Percentiles rank a stretch among this genome's conserved stretches.
Evolutionary conservation across 2,797 vertebrate species (phyloP).

Genomic region (Schizothorax lantsangensis): DNA sequence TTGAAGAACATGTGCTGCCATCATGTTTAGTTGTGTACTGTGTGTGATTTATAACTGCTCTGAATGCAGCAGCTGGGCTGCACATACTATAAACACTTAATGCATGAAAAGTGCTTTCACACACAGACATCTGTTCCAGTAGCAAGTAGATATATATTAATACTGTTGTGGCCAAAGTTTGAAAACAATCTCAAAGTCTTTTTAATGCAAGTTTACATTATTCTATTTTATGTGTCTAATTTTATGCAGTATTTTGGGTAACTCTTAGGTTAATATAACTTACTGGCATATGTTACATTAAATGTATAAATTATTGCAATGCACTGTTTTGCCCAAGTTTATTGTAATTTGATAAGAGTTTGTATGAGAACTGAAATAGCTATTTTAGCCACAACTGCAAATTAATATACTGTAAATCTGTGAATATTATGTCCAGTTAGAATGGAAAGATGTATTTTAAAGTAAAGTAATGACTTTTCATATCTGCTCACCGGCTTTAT

Average conservation of each 20-base stretch:
- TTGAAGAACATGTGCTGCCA: constrained; percentile 37
- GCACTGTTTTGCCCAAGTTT: not conserved
- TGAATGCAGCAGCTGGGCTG: constrained; percentile 39
- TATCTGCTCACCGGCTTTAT: not conserved
- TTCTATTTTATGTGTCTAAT: not conserved
- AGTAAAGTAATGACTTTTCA: not conserved
- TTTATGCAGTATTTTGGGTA: not conserved
- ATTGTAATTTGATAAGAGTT: not conserved
- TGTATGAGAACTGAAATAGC: not conserved
- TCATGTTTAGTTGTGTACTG: not conserved
- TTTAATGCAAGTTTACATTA: not conserved
- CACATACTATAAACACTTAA: constrained; percentile 38
- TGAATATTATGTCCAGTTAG: not conserved
- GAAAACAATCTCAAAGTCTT: not conserved
- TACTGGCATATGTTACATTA: not conserved
- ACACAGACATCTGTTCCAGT: constrained; percentile 19
- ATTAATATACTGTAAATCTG: not conserved
- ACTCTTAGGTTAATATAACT: not conserved
- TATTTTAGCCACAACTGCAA: not conserved
- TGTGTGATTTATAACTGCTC: constrained; percentile 22
- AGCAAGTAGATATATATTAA: constrained; percentile 17
- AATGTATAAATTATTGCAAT: not conserved
- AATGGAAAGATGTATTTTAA: not conserved
- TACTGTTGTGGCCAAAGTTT: not conserved
- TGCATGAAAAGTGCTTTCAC: constrained; percentile 16